Percentiles rank a stretch among this genome's conserved stretches.
Conservation (phyloP, 1,140 invertebrate genomes). For the Euwallacea similis region DNA sequence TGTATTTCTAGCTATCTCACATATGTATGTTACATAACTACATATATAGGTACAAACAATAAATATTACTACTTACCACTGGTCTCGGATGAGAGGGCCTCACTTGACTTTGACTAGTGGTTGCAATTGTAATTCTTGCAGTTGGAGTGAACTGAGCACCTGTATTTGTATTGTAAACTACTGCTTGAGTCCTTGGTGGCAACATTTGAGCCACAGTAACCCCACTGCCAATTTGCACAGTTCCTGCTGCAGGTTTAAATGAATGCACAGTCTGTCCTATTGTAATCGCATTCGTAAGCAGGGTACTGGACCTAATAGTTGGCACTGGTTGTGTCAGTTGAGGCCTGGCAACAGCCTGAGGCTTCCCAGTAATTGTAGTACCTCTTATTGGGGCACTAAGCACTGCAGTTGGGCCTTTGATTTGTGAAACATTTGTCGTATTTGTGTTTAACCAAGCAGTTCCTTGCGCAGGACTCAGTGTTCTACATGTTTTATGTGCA, state of each 20-base stretch:
- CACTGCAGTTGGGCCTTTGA: slow-evolving; percentile 49
- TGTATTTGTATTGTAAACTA: slow-evolving; percentile 50
- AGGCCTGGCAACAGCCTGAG: slow-evolving; percentile 45
- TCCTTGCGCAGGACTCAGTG: slow-evolving; percentile 51
- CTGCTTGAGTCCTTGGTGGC: slow-evolving; percentile 50
- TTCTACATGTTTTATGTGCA: slow-evolving; percentile 32
- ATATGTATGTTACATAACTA: neutral
- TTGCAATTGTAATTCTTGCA: slow-evolving; percentile 47
- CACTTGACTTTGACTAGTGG: slow-evolving; percentile 43
- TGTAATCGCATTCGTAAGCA: slow-evolving; percentile 50
- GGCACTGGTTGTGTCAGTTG: slow-evolving; percentile 45
- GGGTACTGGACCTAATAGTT: slow-evolving; percentile 46
- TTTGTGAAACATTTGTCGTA: slow-evolving; percentile 49
- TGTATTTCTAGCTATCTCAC: too few relatives aligned
- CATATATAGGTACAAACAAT: neutral
- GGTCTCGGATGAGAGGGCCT: slow-evolving; percentile 41
- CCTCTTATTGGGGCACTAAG: slow-evolving; percentile 48
- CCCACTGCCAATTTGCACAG: slow-evolving; percentile 48
- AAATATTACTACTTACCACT: slow-evolving; percentile 36
- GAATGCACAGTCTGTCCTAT: slow-evolving; percentile 49
- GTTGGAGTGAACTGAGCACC: slow-evolving; percentile 46
- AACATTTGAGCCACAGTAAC: slow-evolving; percentile 51
- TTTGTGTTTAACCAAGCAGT: slow-evolving; percentile 50
- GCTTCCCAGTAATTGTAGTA: slow-evolving; percentile 48
- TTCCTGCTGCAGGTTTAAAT: slow-evolving; percentile 45